Base-by-base conservation (phyloP, 2,113 vertebrate species). In the Tapirus terrestris region DNA sequence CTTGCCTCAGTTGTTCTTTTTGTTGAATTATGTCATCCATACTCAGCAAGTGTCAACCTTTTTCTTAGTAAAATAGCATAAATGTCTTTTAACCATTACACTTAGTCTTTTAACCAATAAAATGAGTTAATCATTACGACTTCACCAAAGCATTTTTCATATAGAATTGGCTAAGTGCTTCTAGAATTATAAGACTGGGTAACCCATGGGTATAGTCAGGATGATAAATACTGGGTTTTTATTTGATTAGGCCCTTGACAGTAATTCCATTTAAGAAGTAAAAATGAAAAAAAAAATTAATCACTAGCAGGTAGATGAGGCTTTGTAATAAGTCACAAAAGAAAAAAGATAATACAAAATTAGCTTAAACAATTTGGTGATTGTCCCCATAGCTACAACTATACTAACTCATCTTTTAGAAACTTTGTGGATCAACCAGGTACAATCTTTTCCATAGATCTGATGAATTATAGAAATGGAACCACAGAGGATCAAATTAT, bases 401-500 rank as follows among this genome's bases (percentile, higher is more conserved):
- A 85, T 2, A 65, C 17, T 91, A 58, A 76, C 14, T 83, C n/a
- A 89, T 45, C 68, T 86, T 89, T 63, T 20, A 76, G 65, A 91
- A 94, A 72, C 8, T 85, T 56, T 79, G 23, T 27, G 25, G 27
- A 33, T 80, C 58, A 85, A 67, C 21, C 45, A 67, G 18, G 13
- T 68, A 77, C 61, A 60, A 36, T 45, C 29, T 84, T 86, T 63
- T 45, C 25, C 72, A 56, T 2, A 89, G 10, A 93, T 45, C 17
- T 85, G 11, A 76, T 73, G 60, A 93, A 63, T 77, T 92, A 85
- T 7, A 68, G 48, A 97, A 96, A 96, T 68, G n/a, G 51, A 85
- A 72, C 23, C 70, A 80, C 16, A 65, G 9, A 85, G 39, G 93
- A 86, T 73, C n/a, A 94, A 83, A 77, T 51, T 63, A 77, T 76